Evolutionary conservation across 2,888 invertebrate species (phyloP).

Genomic region (Deladenus siricidicola): DNA sequence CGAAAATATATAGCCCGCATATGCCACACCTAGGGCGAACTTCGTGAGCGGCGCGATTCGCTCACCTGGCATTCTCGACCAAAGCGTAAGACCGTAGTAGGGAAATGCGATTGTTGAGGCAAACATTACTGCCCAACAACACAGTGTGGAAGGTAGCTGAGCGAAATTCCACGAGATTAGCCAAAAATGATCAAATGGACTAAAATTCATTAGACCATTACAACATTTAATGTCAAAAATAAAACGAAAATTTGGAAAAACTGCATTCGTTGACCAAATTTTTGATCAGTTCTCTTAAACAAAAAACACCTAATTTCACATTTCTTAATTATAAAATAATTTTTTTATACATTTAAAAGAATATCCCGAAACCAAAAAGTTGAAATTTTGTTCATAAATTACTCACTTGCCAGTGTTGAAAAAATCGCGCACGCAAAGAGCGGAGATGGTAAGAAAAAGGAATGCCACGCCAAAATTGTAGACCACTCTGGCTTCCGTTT

Average conservation of each 20-base stretch:
- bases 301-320: too few relatives aligned
- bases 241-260: too few relatives aligned
- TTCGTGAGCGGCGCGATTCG: constrained; percentile 18
- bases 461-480: neutral
- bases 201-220: constrained; percentile 24
- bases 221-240: too few relatives aligned
- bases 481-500: neutral
- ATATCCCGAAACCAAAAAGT: too few relatives aligned
- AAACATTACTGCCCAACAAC: constrained; percentile 45
- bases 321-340: too few relatives aligned
- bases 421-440: neutral
- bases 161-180: constrained; percentile 50
- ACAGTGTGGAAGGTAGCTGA: constrained; percentile 41
- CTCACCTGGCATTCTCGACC: constrained; percentile 39
- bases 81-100: constrained; percentile 35
- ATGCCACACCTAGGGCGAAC: constrained; percentile 26
- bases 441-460: neutral
- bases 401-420: neutral
- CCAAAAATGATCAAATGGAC: constrained; percentile 50
- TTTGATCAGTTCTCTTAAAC: too few relatives aligned
- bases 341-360: too few relatives aligned
- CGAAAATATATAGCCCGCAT: constrained; percentile 35
- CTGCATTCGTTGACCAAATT: too few relatives aligned
- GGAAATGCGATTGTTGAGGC: constrained; percentile 35
- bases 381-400: too few relatives aligned